These are phyloP conservation scores for Gortyna flavago DNA, from an alignment of 2,888 invertebrate genomes.

Conservation along the genomic window DNA sequence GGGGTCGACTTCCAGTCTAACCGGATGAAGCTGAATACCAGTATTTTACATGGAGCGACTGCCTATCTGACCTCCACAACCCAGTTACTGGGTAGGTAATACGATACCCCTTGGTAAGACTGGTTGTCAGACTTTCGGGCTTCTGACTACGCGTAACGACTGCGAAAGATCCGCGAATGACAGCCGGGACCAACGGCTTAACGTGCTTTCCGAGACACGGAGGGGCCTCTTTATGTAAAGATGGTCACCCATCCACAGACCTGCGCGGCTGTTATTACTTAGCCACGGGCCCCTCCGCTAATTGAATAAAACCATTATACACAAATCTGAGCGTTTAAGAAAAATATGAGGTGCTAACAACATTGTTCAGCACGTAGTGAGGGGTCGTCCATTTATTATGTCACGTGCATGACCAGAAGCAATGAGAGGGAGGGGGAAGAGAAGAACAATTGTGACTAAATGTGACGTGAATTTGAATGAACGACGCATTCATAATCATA, in stretches of 20 bases:
- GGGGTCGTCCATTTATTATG: slow-evolving; percentile 57
- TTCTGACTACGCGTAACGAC: background rate
- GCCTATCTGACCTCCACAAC: too few relatives aligned
- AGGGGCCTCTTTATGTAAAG: background rate
- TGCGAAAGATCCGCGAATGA: background rate
- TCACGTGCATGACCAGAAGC: slow-evolving; percentile 44
- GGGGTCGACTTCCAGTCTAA: too few relatives aligned
- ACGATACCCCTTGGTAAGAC: too few relatives aligned
- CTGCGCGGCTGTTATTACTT: background rate
- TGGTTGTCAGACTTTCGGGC: background rate
- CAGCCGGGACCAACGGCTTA: background rate
- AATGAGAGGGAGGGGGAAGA: background rate
- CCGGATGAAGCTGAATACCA: background rate
- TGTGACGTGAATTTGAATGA: slow-evolving; percentile 65
- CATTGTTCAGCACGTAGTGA: slow-evolving; percentile 38
- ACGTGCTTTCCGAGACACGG: background rate
- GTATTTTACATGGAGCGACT: background rate
- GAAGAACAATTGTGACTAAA: slow-evolving; percentile 56
- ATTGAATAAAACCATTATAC: slow-evolving; percentile 19
- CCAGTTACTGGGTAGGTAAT: too few relatives aligned
- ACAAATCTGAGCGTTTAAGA: slow-evolving; percentile 25
- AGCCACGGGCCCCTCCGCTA: background rate
- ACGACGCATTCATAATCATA: slow-evolving; percentile 57
- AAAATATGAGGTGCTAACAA: slow-evolving; percentile 61
- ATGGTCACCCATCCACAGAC: background rate